Evolutionary conservation across 2,113 vertebrate genomes (phyloP), one percentile per base, ranked within the genome.

Genomic region (Nycticryphes semicollaris): DNA sequence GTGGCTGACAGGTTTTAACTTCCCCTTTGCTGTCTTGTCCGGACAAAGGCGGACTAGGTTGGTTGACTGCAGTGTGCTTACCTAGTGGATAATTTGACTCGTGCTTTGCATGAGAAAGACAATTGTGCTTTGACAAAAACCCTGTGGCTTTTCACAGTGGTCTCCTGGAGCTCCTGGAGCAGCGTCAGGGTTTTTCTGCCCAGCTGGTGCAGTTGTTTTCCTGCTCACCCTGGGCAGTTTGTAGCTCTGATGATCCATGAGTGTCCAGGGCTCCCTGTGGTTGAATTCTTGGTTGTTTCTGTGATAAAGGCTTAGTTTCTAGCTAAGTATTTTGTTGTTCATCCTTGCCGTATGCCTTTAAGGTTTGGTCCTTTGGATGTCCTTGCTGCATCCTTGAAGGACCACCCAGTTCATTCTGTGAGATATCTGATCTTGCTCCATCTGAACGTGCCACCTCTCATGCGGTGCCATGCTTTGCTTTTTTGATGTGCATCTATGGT

Each of bases 321-420:
- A 30, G 19, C 17, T 8, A 31, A 3, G 1, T 20, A 80, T 47
- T 5, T 35, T 47, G 54, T 4, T 30, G 19, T 53, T 84, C 45
- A 1, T 85, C 51, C 27, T 57, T 1, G 4, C 0, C 3, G 4
- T 10, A 25, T 2, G 1, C 48, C 59, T 74, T 37, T 14, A 2
- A 14, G 56, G 12, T 39, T 50, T 21, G 2, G 54, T 50, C 27
- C 45, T 15, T 28, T 17, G 21, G 6, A 20, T 5, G 24, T 6
- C 1, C 2, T 21, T 10, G 19, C 39, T n/a, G 28, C 41, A 19
- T 24, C 33, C 54, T 69, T 5, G 3, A 4, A 9, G 39, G 39
- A n/a, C 37, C 37, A 2, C 37, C 19, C 0, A 3, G 13, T 15
- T 37, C 15, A 3, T 74, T 20, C 50, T 2, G 0, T 33, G 14